A percentile compares a stretch with the other conserved stretches of the same genome.
Conservation (phyloP, 1,140 invertebrate species). For the Laupala kohalensis region DNA sequence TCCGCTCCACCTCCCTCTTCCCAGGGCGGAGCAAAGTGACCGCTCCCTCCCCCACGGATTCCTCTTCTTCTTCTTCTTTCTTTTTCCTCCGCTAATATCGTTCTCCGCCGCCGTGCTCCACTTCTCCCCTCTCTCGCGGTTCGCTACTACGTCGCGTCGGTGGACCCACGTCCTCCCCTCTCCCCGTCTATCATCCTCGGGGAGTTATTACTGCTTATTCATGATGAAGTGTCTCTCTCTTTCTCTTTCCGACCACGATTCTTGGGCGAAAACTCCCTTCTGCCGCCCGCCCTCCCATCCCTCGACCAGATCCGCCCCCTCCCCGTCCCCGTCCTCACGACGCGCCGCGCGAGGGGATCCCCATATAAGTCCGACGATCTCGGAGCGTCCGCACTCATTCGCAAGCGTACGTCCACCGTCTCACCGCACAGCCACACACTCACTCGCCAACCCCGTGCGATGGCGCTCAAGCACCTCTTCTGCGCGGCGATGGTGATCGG, state of each 20-base stretch:
- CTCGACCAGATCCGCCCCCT: no score
- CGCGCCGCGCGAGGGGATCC: neutral
- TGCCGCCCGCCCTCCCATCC: no score
- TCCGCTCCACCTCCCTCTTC: neutral
- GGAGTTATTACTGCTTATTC: neutral
- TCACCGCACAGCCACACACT: no score
- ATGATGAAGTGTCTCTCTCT: neutral
- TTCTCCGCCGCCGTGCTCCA: neutral
- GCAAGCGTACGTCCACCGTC: no score
- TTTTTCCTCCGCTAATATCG: neutral
- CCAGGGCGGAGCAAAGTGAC: no score
- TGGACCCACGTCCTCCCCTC: neutral
- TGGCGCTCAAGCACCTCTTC: neutral
- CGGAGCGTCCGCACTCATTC: neutral
- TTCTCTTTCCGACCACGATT: no score
- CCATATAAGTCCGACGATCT: neutral
- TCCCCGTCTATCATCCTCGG: no score
- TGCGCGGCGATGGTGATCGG: neutral
- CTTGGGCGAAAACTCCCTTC: no score
- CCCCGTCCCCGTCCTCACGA: no score
- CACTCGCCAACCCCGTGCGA: no score
- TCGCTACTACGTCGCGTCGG: no score
- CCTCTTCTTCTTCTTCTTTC: neutral
- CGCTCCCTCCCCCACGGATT: neutral
- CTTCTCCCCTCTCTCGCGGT: neutral